A percentile compares a stretch with the other conserved stretches of the same genome.
phyloP scores from a whole-genome alignment of 2,888 invertebrate genomes.

The Habrosyne pyritoides region DNA sequence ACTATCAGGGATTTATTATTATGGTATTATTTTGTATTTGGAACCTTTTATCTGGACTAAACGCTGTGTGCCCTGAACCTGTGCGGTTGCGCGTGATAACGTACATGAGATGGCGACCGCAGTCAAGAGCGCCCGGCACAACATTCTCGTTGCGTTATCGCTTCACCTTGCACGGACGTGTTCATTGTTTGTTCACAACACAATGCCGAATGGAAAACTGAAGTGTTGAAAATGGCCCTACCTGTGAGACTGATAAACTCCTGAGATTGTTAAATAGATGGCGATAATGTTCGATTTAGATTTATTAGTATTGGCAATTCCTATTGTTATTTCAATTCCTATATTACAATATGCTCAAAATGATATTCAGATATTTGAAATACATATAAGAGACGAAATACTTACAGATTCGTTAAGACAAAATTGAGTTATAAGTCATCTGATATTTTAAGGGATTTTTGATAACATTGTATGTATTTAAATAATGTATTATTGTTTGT shows the following conservation, averaged over 20 bases:
- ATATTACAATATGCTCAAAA: too few species aligned
- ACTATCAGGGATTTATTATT: slow-evolving; percentile 9
- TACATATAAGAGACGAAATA: too few species aligned
- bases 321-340: too few species aligned
- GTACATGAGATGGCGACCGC: slow-evolving; percentile 72
- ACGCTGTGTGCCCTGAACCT: slow-evolving; percentile 53
- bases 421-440: too few species aligned
- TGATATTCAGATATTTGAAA: too few species aligned
- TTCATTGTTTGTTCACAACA: slow-evolving; percentile 36
- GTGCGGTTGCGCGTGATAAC: slow-evolving; percentile 61
- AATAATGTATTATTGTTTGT: too few species aligned
- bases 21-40: slow-evolving; percentile 50
- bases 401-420: too few species aligned
- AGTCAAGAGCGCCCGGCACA: slow-evolving; percentile 63
- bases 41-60: slow-evolving; percentile 75
- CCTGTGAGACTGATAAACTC: not conserved
- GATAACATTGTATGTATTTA: too few species aligned
- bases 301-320: too few species aligned
- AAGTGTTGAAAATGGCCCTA: slow-evolving; percentile 5
- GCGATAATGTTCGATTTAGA: not conserved
- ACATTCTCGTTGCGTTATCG: slow-evolving; percentile 63
- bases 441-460: not conserved
- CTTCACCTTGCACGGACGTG: slow-evolving; percentile 22
- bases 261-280: not conserved
- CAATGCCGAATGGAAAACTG: slow-evolving; percentile 11